These are phyloP conservation scores for Ceyx erithaca DNA, from an alignment of 2,797 vertebrate species.

Conservation along the genomic window DNA sequence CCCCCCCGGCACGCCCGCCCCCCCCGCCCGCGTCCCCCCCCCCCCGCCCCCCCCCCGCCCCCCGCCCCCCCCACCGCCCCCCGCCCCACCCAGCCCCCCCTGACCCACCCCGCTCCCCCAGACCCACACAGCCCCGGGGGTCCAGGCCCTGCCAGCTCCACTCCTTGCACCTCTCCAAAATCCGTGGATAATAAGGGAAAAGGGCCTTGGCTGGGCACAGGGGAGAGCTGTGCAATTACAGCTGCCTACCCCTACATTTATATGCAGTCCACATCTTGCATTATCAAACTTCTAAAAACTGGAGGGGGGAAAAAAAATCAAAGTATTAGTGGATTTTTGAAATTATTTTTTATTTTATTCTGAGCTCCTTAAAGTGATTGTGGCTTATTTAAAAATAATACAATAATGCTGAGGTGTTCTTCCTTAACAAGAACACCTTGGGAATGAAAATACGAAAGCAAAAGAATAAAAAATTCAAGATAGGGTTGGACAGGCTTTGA, in stretches of 20 bases:
- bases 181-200: background rate
- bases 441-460: background rate
- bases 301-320: background rate
- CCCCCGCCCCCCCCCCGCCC: too few relatives aligned
- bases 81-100: too few relatives aligned
- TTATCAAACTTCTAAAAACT: background rate
- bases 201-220: background rate
- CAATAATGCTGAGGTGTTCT: constrained; percentile 23
- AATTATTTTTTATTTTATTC: background rate
- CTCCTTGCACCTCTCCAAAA: background rate
- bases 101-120: too few relatives aligned
- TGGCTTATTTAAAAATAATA: constrained; percentile 49
- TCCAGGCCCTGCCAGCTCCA: background rate
- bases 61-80: too few relatives aligned
- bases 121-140: too few relatives aligned
- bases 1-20: too few relatives aligned
- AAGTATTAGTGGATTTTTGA: background rate
- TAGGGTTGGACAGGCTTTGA: constrained; percentile 43
- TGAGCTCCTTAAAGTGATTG: background rate
- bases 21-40: too few relatives aligned
- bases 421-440: constrained; percentile 54
- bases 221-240: background rate
- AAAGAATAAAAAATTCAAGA: constrained; percentile 28
- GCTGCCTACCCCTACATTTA: background rate
- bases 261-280: background rate